Base-by-base conservation (phyloP, 1,140 invertebrate genomes). In the Araneus ventricosus region DNA sequence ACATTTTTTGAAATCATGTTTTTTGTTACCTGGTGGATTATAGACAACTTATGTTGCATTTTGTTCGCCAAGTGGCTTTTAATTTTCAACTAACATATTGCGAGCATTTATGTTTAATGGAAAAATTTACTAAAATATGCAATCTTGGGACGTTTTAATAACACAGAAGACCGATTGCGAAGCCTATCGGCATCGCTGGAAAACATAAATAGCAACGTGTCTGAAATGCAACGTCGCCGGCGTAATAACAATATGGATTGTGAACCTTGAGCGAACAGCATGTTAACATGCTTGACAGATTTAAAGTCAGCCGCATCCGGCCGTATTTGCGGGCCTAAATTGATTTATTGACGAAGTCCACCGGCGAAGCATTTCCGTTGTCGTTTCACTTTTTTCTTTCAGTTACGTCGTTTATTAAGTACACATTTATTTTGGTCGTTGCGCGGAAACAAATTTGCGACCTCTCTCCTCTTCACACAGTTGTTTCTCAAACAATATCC, bases 281-380 rank as follows among this genome's bases (percentile, higher is more conserved):
- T 75, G 70, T 37, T 75, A 75, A 75, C 70, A 75, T 75, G 45
- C 27, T 10, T 84, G 45, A 84, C 39, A n/a, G 45, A 84, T 45
- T 84, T 84, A 84, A 45, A 41, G 80, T 24, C 80, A 24, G 2
- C 0, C 22, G 45, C 27, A 45, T 84, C 80, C 80, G 80, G 80
- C n/a, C 39, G 41, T 39, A 84, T 45, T 45, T 45, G 24, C 80
- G 14, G 45, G 7, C 20, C 80, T 30, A 84, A 41, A 45, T 84
- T n/a, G 39, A 45, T 84, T 41, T 45, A 45, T 84, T 84, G 45
- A 45, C 24, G 1, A n/a, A 37, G 37, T 80, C 34, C 39, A 80
- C 75, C 75, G 34, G 37, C 39, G 17, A 84, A 84, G 80, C 14
- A 52, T 84, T 52, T 84, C 80, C 80, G 80, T 45, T 52, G 80